Percentiles rank a stretch among this genome's conserved stretches.
Evolutionary conservation across 1,140 invertebrate species (phyloP).

Genomic region (Himalopsyche phryganea): DNA sequence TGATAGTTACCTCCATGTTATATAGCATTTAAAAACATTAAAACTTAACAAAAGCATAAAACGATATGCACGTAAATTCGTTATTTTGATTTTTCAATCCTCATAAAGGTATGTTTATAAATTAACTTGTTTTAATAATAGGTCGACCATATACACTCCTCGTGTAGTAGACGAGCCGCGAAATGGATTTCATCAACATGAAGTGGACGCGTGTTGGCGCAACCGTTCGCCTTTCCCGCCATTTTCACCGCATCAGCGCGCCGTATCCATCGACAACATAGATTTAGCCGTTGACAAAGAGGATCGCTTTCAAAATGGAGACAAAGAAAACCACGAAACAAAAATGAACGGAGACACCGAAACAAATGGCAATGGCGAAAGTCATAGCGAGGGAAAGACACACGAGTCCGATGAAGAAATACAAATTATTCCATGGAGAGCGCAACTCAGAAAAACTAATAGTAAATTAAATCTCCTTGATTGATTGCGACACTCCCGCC

Average conservation of each 20-base stretch:
- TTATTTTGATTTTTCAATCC: too few relatives aligned
- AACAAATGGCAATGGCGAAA: constrained; percentile 27
- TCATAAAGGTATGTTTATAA: too few relatives aligned
- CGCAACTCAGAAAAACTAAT: constrained; percentile 83
- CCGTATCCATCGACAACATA: constrained; percentile 60
- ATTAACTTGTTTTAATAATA: constrained; percentile 37
- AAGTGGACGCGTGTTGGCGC: constrained; percentile 50
- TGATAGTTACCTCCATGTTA: too few relatives aligned
- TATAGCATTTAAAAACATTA: too few relatives aligned
- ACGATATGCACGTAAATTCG: too few relatives aligned
- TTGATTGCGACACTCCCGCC: neutral
- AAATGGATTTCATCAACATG: constrained; percentile 38
- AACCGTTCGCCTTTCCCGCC: constrained; percentile 45
- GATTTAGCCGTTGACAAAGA: constrained; percentile 44
- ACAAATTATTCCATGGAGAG: constrained; percentile 82
- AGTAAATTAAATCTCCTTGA: constrained; percentile 73
- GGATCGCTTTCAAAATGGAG: constrained; percentile 42
- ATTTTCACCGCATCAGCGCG: constrained; percentile 40
- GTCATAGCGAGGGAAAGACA: constrained; percentile 29
- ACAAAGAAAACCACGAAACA: constrained; percentile 43
- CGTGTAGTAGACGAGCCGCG: constrained; percentile 59
- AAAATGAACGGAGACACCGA: constrained; percentile 31
- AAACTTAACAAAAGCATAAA: too few relatives aligned
- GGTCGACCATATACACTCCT: constrained; percentile 63
- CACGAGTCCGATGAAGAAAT: constrained; percentile 56